Evolutionary conservation across 2,113 vertebrate species (phyloP).

Genomic region (Perca schrenkii): DNA sequence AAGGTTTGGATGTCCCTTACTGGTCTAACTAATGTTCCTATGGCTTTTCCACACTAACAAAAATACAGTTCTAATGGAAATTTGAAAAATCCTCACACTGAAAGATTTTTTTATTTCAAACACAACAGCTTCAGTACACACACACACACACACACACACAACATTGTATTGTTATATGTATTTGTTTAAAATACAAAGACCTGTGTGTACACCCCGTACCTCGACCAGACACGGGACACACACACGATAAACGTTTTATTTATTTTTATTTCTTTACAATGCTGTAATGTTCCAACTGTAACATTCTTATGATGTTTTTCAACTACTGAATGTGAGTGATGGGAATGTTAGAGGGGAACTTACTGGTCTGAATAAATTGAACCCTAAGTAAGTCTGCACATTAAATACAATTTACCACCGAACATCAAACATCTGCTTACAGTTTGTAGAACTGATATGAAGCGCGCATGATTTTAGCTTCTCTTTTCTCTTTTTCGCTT

Average conservation of each 20-base stretch:
- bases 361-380: background rate
- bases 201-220: background rate
- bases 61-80: background rate
- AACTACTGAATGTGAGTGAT: background rate
- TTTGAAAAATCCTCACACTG: background rate
- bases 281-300: background rate
- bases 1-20: background rate
- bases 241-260: background rate
- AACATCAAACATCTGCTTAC: background rate
- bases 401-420: background rate
- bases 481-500: background rate
- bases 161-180: background rate
- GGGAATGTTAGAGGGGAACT: background rate
- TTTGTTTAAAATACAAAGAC: background rate
- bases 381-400: background rate
- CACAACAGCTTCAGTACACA: background rate
- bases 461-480: background rate
- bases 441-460: background rate
- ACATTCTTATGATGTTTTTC: background rate
- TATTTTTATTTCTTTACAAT: background rate
- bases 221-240: background rate
- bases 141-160: slow-evolving; percentile 3
- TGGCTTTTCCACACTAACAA: too few relatives aligned
- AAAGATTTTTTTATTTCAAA: background rate
- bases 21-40: background rate